These are phyloP conservation scores for Habrosyne pyritoides DNA, from an alignment of 2,888 invertebrate species.

Conservation along the genomic window DNA sequence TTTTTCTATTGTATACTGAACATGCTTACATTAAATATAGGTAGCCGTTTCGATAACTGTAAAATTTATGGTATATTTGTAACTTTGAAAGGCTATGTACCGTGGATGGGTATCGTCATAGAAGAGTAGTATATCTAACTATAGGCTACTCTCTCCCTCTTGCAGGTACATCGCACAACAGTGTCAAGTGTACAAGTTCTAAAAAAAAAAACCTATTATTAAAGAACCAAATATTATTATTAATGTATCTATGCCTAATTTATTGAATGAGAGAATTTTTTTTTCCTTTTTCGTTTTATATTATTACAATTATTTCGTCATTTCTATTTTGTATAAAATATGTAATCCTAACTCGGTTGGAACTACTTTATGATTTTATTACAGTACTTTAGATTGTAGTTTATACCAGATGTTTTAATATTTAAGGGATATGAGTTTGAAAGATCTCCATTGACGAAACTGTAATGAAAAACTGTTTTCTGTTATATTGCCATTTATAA, in stretches of 20 bases:
- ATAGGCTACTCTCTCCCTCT: conserved; percentile 19
- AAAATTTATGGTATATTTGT: too few relatives aligned
- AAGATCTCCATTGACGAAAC: conserved; percentile 7
- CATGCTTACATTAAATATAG: too few relatives aligned
- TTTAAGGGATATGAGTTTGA: conserved; percentile 25
- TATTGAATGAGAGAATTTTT: conserved; percentile 61
- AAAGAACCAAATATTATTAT: conserved; percentile 82
- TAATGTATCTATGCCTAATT: conserved; percentile 74
- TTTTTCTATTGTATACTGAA: neutral
- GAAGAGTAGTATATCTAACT: neutral
- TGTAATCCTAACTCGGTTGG: conserved; percentile 49
- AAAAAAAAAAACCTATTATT: conserved; percentile 51
- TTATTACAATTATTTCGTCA: conserved; percentile 42
- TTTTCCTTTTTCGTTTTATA: conserved; percentile 9
- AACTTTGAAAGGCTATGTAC: too few relatives aligned
- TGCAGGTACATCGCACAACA: conserved; percentile 67
- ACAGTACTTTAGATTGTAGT: conserved; percentile 50
- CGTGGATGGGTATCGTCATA: neutral
- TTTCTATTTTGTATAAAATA: conserved; percentile 33
- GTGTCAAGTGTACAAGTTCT: conserved; percentile 46
- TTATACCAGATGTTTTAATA: conserved; percentile 35
- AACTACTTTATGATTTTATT: conserved; percentile 67
- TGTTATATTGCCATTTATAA: neutral
- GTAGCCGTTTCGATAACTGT: too few relatives aligned
- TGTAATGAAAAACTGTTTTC: neutral